Evolutionary conservation across 2,888 invertebrate genomes (phyloP), one percentile per base, ranked within the genome.

Genomic region (Julus scanicus): DNA sequence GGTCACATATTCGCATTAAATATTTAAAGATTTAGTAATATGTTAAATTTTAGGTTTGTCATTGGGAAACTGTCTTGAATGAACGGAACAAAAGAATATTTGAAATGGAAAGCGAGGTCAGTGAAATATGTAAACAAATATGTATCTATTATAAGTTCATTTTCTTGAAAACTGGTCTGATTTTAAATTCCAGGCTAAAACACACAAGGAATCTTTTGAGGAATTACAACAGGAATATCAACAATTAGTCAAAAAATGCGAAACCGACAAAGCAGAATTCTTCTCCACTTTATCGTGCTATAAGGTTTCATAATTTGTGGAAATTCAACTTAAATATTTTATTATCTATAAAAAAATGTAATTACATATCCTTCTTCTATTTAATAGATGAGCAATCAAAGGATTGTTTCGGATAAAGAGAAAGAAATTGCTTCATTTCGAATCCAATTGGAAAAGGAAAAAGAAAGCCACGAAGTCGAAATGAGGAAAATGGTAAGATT

Each of bases 371-470:
- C 11, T 29, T 71, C 29, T 71, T 4, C n/a, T 71, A 2, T 5
- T 71, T 6, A 11, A 1, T 29, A 71, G 71, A 71, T 71, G 71
- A 71, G 71, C 71, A 71, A 71, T 71, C 71, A 71, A 29, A 71
- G 71, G 71, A 71, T 71, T 29, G 71, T 71, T 71, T 71, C 71
- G 11, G 71, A 71, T 20, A 71, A 71, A n/a, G 71, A 71, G 13
- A 71, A 71, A 71, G 71, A 71, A 71, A 71, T 71, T 29, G 71
- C 71, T 71, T 71, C 29, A 29, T 71, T 71, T 71, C 17, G 29
- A 71, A 20, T 29, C n/a, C 29, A 71, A 71, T 8, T 71, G 9
- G 71, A 71, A n/a, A 71, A 71, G n/a, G 4, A n/a, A 20, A 63
- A 63, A 6, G 63, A 63, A 63, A 63, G 1, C 11, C 71, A 71